Evolutionary conservation across 2,888 invertebrate genomes (phyloP), one percentile per base, ranked within the genome.

Genomic region (Melitaea athalia): DNA sequence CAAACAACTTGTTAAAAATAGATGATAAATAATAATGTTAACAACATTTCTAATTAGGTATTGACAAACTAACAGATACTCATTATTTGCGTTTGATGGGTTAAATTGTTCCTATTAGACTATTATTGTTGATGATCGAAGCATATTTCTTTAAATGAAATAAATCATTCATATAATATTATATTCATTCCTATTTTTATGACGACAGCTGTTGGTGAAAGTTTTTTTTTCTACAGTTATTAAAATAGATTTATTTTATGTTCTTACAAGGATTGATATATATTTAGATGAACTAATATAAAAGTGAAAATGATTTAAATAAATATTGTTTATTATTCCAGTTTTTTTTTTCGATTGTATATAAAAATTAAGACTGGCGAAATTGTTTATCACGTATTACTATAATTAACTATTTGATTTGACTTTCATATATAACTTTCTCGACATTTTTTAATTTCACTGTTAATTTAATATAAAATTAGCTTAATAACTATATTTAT

Each of bases 61-160:
- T 17, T 31, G 33, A 55, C 45, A 33, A 68, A 64, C 62, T 52
- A 68, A 15, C 43, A 68, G 68, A 49, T 68, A 68, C 59, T 11
- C 53, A 63, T 63, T 49, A 59, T 55, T 59, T 63, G 49, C 14
- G 64, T 63, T 64, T 63, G n/a, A 62, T 42, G 53, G 31, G 17
- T 49, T 63, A 31, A 49, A 64, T 53, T 65, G 45, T 65, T 2
- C 11, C 17, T 33, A 31, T 43, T 31, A 17, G 42, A 15, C 33
- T 17, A 47, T 43, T 17, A 38, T 52, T 33, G 7, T 55, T 14
- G 33, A 14, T 24, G 31, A 52, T 24, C 17, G 10, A 52, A 12
- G 12, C 17, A 52, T 31, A 52, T 12, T 52, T 52, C 11, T 52
- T 6, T 24, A 17, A 43, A 43, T 43, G 8, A 45, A 14, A 10